These are phyloP conservation scores for Nomada flava DNA, from an alignment of 2,888 invertebrate species.

Conservation along the genomic window DNA sequence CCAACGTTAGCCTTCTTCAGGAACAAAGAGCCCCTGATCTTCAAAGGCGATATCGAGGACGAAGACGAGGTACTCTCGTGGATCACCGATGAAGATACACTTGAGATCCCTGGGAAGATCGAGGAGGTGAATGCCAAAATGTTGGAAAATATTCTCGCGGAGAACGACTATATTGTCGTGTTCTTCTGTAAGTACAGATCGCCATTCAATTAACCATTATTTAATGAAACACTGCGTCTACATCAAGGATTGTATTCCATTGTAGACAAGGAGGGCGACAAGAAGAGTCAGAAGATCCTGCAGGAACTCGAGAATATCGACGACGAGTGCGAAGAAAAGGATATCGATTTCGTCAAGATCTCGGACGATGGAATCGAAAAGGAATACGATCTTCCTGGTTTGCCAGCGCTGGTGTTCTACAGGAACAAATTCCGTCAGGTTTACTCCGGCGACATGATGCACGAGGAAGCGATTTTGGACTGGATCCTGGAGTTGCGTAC, in stretches of 20 bases:
- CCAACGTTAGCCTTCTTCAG: conserved; percentile 95
- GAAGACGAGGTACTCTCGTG: conserved; percentile 96
- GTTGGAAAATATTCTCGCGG: conserved; percentile 94
- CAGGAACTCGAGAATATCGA: conserved; percentile 96
- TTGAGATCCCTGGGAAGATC: conserved; percentile 96
- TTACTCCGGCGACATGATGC: conserved; percentile 95
- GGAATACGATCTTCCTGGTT: conserved; percentile 92
- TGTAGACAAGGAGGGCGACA: conserved; percentile 94
- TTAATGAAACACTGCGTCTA: neutral
- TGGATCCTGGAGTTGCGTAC: conserved; percentile 95
- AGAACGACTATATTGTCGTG: conserved; percentile 95
- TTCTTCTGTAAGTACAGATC: conserved; percentile 92
- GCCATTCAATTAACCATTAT: neutral
- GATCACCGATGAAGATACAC: conserved; percentile 95
- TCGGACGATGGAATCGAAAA: conserved; percentile 94
- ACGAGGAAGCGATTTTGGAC: conserved; percentile 94
- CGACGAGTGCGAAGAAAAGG: conserved; percentile 96
- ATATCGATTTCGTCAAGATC: conserved; percentile 96
- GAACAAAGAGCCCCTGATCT: conserved; percentile 94
- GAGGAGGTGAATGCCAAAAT: conserved; percentile 96
- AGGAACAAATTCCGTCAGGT: conserved; percentile 95
- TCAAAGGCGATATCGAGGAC: conserved; percentile 94
- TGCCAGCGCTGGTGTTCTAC: conserved; percentile 95
- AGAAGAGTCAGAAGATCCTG: conserved; percentile 94
- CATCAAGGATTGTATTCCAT: neutral